Percentiles rank a stretch among this genome's conserved stretches.
Evolutionary conservation across 2,888 invertebrate species (phyloP).

Genomic region (Cheilosia pagana): DNA sequence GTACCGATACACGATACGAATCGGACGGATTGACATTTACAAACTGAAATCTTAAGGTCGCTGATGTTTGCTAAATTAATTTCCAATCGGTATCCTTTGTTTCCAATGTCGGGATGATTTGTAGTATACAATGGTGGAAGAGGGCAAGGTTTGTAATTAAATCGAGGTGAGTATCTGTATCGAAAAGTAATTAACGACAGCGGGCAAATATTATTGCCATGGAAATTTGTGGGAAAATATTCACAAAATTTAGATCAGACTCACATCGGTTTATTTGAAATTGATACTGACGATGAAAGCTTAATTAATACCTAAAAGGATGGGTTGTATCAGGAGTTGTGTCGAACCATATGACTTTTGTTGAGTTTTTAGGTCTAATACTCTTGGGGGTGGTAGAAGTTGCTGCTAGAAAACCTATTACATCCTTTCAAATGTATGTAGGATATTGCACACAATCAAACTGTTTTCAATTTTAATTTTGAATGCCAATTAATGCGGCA

Average conservation of each 20-base stretch:
- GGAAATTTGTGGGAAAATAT: neutral
- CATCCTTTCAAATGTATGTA: no score
- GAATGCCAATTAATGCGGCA: no score
- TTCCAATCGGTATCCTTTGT: neutral
- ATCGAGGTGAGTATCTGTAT: neutral
- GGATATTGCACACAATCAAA: no score
- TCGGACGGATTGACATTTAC: neutral
- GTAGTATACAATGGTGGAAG: neutral
- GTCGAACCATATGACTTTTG: no score
- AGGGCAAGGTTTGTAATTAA: neutral
- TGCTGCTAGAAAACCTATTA: no score
- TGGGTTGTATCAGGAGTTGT: no score
- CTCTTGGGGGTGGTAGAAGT: no score
- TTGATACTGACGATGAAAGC: no score
- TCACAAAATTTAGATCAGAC: neutral
- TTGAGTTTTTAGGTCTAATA: no score
- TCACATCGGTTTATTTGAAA: neutral
- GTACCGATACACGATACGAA: neutral
- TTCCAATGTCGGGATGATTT: no score
- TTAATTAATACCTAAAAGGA: no score
- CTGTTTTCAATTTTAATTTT: no score
- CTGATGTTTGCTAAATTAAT: slow-evolving; percentile 4
- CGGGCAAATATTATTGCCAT: neutral
- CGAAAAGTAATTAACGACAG: neutral
- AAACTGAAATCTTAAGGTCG: neutral